Base-by-base conservation (phyloP, 2,888 invertebrate genomes). In the Hypselothyrea guttata region DNA sequence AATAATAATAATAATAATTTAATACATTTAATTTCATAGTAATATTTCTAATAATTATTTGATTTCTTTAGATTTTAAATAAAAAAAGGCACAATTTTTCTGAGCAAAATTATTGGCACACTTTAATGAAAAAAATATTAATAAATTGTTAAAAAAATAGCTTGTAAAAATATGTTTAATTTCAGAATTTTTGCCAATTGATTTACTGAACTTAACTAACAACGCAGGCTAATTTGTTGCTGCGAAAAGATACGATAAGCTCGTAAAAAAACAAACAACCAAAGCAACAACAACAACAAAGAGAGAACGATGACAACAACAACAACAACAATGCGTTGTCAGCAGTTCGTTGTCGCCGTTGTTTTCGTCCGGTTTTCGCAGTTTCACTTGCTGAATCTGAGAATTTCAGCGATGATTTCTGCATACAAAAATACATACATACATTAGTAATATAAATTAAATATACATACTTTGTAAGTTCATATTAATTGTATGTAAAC, bases 361-460 rank as follows among this genome's bases (percentile, higher is more conserved):
- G 69, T 59, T 66, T 67, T 79, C 81, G 75, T 78, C 83, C 75
- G 78, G 85, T 84, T 82, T 84, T 69, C 45, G 57, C 59, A 54
- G 78, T 69, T 84, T 77, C 61, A 71, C 61, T 52, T 51, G 49
- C 27, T 56, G 49, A 67, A 30, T 47, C 57, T 60, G 51, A 56
- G 61, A 52, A 75, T 52, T 52, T 59, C 28, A 52, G 44, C 51
- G 53, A 54, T 42, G 69, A 54, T 72, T 68, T 54, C 51, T 51
- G 52, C 37, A 33, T 27, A 15, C 11, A 22, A 9, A 47, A 49
- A 31, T 35, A 34, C 38, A 41, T 44, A 38, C 9, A 11, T 38
- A 45, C 9, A 28, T 33, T 30, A 34, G 7, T 7, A 9, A 34
- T 34, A 12, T 34, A 16, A n/a, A n/a, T n/a, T 44, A 8, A 51